Evolutionary conservation across 2,888 invertebrate genomes (phyloP).

Genomic region (Caenorhabditis sp.): DNA sequence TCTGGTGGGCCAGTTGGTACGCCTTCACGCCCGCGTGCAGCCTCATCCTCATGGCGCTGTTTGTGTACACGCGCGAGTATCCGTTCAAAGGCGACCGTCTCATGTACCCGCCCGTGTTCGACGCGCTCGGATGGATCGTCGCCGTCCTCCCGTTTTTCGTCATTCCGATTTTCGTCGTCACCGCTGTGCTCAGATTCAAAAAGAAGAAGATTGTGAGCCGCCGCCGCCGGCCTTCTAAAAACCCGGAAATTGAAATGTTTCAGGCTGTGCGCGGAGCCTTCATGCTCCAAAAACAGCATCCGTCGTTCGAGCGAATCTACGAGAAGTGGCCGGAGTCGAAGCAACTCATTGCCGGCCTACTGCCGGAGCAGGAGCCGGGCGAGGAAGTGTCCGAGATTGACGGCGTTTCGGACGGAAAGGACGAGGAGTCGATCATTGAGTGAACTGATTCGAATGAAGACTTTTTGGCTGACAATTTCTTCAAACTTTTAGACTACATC

Average conservation of each 20-base stretch:
- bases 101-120: constrained; percentile 39
- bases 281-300: constrained; percentile 24
- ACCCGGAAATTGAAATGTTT: not conserved
- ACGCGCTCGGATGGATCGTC: constrained; percentile 42
- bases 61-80: constrained; percentile 16
- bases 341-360: constrained; percentile 13
- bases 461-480: no score
- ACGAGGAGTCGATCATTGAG: not conserved
- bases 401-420: constrained; percentile 4
- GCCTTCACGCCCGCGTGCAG: constrained; percentile 26
- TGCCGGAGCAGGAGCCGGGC: constrained; percentile 27
- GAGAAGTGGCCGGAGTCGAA: constrained; percentile 22
- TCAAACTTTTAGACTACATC: no score
- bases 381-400: constrained; percentile 14
- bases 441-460: no score
- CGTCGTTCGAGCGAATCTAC: not conserved
- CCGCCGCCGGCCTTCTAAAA: not conserved
- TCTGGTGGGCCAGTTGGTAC: constrained; percentile 33
- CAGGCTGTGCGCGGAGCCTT: not conserved
- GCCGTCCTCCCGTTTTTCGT: constrained; percentile 27
- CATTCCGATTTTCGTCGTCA: constrained; percentile 15
- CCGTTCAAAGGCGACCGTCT: constrained; percentile 18
- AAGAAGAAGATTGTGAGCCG: not conserved
- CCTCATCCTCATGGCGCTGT: constrained; percentile 18
- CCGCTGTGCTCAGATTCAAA: constrained; percentile 9